Evolutionary conservation across 2,113 vertebrate genomes (phyloP).

Genomic region (Pelecanus crispus): DNA sequence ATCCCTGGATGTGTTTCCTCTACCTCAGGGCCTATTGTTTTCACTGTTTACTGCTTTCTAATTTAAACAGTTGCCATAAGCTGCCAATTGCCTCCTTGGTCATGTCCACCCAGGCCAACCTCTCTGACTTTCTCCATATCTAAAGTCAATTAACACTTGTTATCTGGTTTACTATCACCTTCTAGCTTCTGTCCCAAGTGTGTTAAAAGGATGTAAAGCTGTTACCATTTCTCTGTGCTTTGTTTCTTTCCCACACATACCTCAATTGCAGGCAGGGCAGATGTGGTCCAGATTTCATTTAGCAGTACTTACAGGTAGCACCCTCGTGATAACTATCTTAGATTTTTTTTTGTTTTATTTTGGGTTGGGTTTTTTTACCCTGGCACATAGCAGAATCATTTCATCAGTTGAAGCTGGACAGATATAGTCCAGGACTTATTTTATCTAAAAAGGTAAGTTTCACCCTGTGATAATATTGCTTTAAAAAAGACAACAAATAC

Average conservation of each 20-base stretch:
- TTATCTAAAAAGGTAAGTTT: background rate
- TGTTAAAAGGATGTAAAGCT: background rate
- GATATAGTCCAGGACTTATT: background rate
- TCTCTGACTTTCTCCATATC: background rate
- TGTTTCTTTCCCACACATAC: background rate
- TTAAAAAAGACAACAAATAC: background rate
- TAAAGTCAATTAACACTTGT: background rate
- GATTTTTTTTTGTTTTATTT: too few relatives aligned
- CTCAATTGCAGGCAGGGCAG: background rate
- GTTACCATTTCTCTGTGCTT: background rate
- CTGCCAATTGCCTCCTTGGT: background rate
- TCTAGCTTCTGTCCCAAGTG: background rate
- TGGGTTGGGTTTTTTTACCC: background rate
- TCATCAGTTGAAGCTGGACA: background rate
- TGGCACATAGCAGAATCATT: background rate
- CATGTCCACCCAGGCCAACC: background rate
- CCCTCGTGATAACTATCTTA: background rate
- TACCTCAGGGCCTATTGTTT: background rate
- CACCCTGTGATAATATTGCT: background rate
- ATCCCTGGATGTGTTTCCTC: background rate
- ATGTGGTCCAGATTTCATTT: background rate
- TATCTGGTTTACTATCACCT: background rate
- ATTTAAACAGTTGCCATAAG: background rate
- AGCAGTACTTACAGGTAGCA: background rate
- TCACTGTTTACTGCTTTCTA: background rate